Base-by-base conservation (phyloP, 2,888 invertebrate genomes). In the Hirtodrosophila trivittata region DNA sequence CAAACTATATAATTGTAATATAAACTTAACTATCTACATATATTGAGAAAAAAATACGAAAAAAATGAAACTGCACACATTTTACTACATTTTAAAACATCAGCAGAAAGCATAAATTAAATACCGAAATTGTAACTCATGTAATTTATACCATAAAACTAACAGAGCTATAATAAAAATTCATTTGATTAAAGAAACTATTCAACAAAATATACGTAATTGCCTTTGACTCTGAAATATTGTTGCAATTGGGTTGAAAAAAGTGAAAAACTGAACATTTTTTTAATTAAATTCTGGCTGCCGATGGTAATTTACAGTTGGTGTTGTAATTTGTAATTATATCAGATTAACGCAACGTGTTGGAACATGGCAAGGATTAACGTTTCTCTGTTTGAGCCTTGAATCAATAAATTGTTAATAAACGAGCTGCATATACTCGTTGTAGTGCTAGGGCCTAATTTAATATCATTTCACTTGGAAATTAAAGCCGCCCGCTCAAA, bases 261-360 rank as follows among this genome's bases (percentile, higher is more conserved):
- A n/a, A n/a, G n/a, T n/a, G n/a, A n/a, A n/a, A n/a, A n/a, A n/a
- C n/a, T n/a, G n/a, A n/a, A n/a, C n/a, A n/a, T n/a, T n/a, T n/a
- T 62, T 66, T 70, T 64, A 80, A 83, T 80, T 72, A 76, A 83
- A 63, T 72, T 80, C 42, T 9, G 14, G 14, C 10, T 21, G 18
- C 32, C 49, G 67, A 54, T 72, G 60, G 52, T 72, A 51, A 41
- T 30, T n/a, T n/a, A n/a, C n/a, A n/a, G n/a, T n/a, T n/a, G n/a
- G 39, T 18, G 41, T 16, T 58, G 62, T 73, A 67, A 71, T 67
- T 66, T 60, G 64, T 54, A 54, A 76, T 83, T 80, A 70, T 52
- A 30, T 10, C 51, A 52, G 56, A 46, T 39, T 41, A 14, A 10
- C 37, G 37, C 32, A 52, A 50, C 5, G 18, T 39, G 38, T 59